Evolutionary conservation across 2,113 vertebrate genomes (phyloP).

Genomic region (Aptenodytes patagonicus): DNA sequence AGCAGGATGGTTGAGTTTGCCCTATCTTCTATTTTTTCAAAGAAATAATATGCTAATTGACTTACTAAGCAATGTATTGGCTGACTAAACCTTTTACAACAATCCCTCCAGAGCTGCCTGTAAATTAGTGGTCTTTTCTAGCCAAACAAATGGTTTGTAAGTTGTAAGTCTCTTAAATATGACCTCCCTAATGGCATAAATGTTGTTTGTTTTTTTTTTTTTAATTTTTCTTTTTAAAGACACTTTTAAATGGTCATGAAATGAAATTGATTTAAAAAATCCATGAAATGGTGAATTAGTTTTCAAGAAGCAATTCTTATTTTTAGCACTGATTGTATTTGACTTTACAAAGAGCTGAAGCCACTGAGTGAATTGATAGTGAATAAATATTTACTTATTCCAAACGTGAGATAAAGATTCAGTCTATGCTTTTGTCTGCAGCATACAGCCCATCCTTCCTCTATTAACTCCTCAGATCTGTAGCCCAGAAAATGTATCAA

Average conservation of each 20-base stretch:
- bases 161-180: neutral
- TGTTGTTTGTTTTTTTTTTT: neutral
- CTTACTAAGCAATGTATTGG: slow-evolving; percentile 29
- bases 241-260: neutral
- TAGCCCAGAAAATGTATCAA: neutral
- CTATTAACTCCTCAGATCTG: neutral
- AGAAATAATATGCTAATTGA: slow-evolving; percentile 67
- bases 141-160: neutral
- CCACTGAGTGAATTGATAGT: neutral
- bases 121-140: neutral
- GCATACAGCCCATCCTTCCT: neutral
- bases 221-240: neutral
- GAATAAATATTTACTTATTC: neutral
- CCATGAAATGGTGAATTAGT: neutral
- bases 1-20: neutral
- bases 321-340: slow-evolving; percentile 7
- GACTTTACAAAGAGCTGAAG: slow-evolving; percentile 22
- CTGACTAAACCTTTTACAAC: slow-evolving; percentile 57
- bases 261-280: neutral
- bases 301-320: slow-evolving; percentile 1
- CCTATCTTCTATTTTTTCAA: neutral
- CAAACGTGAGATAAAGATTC: neutral
- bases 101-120: neutral
- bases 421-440: neutral
- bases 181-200: neutral